Base-by-base conservation (phyloP, 1,140 invertebrate genomes). In the Nomia melanderi region DNA sequence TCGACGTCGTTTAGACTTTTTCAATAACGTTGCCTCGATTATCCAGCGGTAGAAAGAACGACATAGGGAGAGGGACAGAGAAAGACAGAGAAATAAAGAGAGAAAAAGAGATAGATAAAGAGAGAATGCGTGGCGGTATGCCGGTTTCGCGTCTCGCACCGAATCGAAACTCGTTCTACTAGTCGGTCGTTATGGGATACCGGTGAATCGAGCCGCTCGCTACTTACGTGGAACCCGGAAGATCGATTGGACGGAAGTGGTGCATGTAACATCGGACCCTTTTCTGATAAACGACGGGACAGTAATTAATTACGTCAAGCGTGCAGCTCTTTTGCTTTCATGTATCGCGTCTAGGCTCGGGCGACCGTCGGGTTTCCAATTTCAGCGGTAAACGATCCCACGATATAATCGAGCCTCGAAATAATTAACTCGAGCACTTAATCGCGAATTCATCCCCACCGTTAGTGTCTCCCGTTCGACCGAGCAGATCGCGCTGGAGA, bases 171-270 rank as follows among this genome's bases (percentile, higher is more conserved):
- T 77, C 57, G 77, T 79, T 79, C 36, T 67, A 62, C 77, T 79
- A 74, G 77, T 75, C 53, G 67, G 57, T 75, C 77, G 77, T 60
- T 76, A 75, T 56, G 62, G 72, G 39, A 67, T 80, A 71, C 65
- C 78, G 44, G 39, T 20, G 57, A 67, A 41, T 44, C 65, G 65
- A 57, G 33, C 62, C 66, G 54, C 5, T 60, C 63, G 56, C 56
- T 33, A 67, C 77, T 75, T 75, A 79, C 65, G 59, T 56, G 73
- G 77, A 79, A 84, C 74, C 71, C 77, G 66, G 50, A 84, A 84
- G 79, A 84, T 84, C 66, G 82, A 79, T 79, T 23, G 60, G 69
- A 41, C 76, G 82, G 82, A 84, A 84, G 72, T 74, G 72, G 73
- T 79, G 41, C 62, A 25, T 56, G 50, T 39, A 78, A 74, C 53